A percentile compares a stretch with the other conserved stretches of the same genome.
These are phyloP conservation scores for Emydocephalus ijimae DNA, from an alignment of 2,113 vertebrate species.

Conservation along the genomic window DNA sequence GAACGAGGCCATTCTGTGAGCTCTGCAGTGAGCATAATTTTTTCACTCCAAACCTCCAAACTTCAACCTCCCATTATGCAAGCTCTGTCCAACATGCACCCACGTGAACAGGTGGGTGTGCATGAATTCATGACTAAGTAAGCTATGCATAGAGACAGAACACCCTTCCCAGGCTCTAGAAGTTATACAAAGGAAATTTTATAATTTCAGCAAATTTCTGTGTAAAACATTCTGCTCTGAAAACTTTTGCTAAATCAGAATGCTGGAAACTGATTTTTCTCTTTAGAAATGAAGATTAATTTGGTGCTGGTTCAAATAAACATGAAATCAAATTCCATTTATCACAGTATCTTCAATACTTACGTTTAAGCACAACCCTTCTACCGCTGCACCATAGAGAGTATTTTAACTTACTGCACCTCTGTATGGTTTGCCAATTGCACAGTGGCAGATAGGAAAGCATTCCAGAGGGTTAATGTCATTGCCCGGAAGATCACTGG, in stretches of 20 bases:
- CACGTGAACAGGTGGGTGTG: neutral
- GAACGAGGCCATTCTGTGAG: neutral
- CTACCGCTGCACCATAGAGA: too few relatives aligned
- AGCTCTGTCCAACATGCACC: neutral
- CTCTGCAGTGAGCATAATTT: neutral
- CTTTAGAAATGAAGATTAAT: neutral
- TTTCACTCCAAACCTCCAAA: neutral
- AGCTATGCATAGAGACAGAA: too few relatives aligned
- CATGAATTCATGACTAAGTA: neutral
- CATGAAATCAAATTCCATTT: neutral
- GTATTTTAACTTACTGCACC: too few relatives aligned
- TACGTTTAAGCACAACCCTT: neutral
- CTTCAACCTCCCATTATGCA: neutral
- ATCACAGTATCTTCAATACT: neutral
- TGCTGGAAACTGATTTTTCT: neutral
- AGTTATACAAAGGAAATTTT: neutral
- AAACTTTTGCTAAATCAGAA: neutral
- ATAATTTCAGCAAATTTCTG: neutral
- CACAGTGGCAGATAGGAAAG: too few relatives aligned
- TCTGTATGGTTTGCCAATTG: too few relatives aligned
- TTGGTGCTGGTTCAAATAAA: neutral
- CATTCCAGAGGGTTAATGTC: too few relatives aligned
- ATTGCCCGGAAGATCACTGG: too few relatives aligned
- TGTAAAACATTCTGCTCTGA: neutral
- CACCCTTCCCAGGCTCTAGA: neutral